Evolutionary conservation across 2,888 invertebrate genomes (phyloP).

Genomic region (Eupelmus urozonus): DNA sequence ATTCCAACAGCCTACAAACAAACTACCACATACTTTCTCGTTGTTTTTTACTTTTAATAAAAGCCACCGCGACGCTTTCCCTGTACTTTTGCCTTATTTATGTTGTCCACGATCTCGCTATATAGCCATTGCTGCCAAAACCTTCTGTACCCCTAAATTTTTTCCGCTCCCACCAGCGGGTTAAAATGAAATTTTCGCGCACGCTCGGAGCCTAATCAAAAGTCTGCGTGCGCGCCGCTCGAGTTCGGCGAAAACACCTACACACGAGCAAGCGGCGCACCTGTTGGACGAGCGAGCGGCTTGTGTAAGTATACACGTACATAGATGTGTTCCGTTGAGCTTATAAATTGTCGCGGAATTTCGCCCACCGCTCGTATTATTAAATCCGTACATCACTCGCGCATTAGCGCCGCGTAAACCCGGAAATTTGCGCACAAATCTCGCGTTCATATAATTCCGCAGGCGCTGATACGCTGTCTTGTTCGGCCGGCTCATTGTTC

Average conservation of each 20-base stretch:
- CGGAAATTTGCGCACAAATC: conserved; percentile 9
- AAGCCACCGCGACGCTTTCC: too few relatives aligned
- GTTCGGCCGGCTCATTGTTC: too few relatives aligned
- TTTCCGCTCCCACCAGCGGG: not conserved
- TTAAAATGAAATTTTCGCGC: conserved; percentile 6
- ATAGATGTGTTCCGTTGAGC: not conserved
- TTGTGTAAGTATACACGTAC: not conserved
- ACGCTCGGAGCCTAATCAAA: not conserved
- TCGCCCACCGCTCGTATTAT: conserved; percentile 41
- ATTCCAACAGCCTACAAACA: too few relatives aligned
- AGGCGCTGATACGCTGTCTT: too few relatives aligned
- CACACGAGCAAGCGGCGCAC: not conserved
- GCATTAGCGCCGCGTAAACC: conserved; percentile 18
- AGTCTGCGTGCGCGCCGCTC: not conserved
- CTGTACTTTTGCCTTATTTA: too few relatives aligned
- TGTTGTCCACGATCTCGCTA: too few relatives aligned
- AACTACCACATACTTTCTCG: too few relatives aligned
- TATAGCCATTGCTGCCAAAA: too few relatives aligned
- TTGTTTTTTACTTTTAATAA: too few relatives aligned
- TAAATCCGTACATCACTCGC: conserved; percentile 47
- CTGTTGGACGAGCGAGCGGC: not conserved
- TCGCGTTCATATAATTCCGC: not conserved
- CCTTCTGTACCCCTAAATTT: not conserved
- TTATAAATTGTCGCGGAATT: conserved; percentile 42
- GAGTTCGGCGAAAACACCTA: too few relatives aligned